Evolutionary conservation across 1,140 invertebrate genomes (phyloP).

Genomic region (Rhagoletis zephyria): DNA sequence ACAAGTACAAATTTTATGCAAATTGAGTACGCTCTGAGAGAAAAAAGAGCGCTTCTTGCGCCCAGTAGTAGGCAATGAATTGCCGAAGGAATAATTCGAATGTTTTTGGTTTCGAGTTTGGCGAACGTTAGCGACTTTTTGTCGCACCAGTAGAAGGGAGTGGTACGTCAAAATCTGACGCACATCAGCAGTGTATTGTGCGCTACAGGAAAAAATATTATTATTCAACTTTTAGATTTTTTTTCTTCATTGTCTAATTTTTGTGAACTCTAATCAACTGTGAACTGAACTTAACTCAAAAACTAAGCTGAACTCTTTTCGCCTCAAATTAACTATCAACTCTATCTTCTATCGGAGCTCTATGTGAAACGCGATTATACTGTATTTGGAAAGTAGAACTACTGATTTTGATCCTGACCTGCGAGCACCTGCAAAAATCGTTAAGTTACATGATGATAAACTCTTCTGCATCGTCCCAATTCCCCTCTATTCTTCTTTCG

Average conservation of each 20-base stretch:
- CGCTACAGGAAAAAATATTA: conserved; percentile 56
- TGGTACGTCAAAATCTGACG: conserved; percentile 74
- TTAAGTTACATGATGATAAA: conserved; percentile 51
- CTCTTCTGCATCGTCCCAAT: conserved; percentile 2
- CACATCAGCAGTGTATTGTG: conserved; percentile 69
- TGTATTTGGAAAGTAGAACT: background rate
- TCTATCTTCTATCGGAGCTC: background rate
- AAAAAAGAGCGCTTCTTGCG: conserved; percentile 7
- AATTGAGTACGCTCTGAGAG: background rate
- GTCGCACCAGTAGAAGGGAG: conserved; percentile 71
- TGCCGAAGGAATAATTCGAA: conserved; percentile 54
- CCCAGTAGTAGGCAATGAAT: conserved; percentile 38
- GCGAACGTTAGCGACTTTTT: conserved; percentile 7
- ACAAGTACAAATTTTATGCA: background rate
- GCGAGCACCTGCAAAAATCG: conserved; percentile 28
- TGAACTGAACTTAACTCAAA: conserved; percentile 31
- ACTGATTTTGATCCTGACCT: conserved; percentile 18
- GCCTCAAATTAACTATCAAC: background rate
- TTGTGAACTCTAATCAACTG: conserved; percentile 35
- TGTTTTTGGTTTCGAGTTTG: conserved; percentile 51
- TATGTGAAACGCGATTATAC: background rate
- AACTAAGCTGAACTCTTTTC: background rate
- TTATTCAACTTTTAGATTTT: conserved; percentile 53
- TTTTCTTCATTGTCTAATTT: conserved; percentile 14
- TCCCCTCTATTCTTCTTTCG: conserved; percentile 13